A percentile compares a stretch with the other conserved stretches of the same genome.
Conservation (phyloP, 2,888 invertebrate species). For the Mythimna loreyi region DNA sequence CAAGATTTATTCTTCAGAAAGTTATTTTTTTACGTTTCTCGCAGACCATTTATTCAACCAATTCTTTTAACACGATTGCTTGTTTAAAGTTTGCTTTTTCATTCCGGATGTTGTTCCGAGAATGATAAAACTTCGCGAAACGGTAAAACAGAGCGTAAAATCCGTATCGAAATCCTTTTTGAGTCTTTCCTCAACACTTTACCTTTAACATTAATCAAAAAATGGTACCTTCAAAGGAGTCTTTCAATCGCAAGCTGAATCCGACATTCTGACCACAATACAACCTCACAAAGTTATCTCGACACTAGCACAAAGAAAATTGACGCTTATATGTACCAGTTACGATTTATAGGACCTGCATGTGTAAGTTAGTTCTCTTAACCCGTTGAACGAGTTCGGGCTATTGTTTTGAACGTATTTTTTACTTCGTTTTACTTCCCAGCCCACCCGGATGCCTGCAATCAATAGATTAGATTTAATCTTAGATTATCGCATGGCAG, state of each 20-base stretch:
- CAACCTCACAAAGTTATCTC: slow-evolving; percentile 50
- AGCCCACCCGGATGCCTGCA: slow-evolving; percentile 74
- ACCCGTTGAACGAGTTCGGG: slow-evolving; percentile 64
- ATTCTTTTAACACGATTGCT: slow-evolving; percentile 21
- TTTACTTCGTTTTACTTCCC: slow-evolving; percentile 67
- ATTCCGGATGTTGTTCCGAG: slow-evolving; percentile 17
- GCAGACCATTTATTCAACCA: slow-evolving; percentile 4
- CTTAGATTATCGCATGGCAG: slow-evolving; percentile 61
- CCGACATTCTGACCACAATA: slow-evolving; percentile 60
- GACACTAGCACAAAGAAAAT: slow-evolving; percentile 29
- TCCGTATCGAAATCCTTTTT: slow-evolving; percentile 23
- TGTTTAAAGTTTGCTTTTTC: slow-evolving; percentile 20
- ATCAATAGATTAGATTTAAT: slow-evolving; percentile 70
- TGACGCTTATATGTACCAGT: slow-evolving; percentile 19
- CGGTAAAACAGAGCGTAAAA: slow-evolving; percentile 29
- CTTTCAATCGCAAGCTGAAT: slow-evolving; percentile 58
- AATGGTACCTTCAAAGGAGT: slow-evolving; percentile 55
- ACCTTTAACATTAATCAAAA: slow-evolving; percentile 57
- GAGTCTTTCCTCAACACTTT: slow-evolving; percentile 35
- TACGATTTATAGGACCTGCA: slow-evolving; percentile 40
- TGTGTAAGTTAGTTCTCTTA: slow-evolving; percentile 43
- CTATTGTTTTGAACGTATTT: slow-evolving; percentile 68
- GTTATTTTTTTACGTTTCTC: slow-evolving; percentile 16
- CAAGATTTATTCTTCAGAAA: slow-evolving; percentile 26
- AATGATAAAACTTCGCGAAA: slow-evolving; percentile 14